Evolutionary conservation across 2,888 invertebrate species (phyloP).

Genomic region (Thumatha senex): DNA sequence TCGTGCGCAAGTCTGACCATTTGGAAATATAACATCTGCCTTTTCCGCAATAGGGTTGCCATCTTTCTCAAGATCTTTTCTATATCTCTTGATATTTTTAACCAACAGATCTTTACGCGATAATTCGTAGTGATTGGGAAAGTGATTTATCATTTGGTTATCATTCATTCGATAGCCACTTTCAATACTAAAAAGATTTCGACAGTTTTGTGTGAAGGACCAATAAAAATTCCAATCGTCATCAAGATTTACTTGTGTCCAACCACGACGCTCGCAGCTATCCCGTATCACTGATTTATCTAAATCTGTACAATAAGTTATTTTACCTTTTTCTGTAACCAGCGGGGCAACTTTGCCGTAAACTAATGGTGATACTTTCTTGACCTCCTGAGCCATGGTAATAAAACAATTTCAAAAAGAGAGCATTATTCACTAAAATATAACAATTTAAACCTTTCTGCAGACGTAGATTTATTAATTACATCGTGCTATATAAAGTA

Average conservation of each 20-base stretch:
- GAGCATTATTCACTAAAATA: neutral
- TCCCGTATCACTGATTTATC: conserved; percentile 96
- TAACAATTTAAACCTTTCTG: neutral
- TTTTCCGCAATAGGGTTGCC: conserved; percentile 93
- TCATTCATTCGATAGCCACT: conserved; percentile 96
- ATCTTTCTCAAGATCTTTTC: conserved; percentile 95
- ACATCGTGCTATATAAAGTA: neutral
- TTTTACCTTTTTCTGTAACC: conserved; percentile 48
- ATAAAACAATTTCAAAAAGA: conserved; percentile 2
- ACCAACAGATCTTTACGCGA: conserved; percentile 97
- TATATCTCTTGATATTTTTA: conserved; percentile 96
- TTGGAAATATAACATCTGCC: conserved; percentile 68
- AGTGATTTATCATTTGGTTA: conserved; percentile 97
- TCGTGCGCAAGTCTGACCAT: conserved; percentile 87
- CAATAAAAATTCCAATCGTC: conserved; percentile 99
- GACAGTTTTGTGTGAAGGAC: conserved; percentile 95
- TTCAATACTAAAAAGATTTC: conserved; percentile 96
- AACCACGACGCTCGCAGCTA: conserved; percentile 96
- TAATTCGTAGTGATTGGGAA: conserved; percentile 97
- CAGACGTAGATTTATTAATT: neutral
- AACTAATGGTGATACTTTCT: conserved; percentile 37
- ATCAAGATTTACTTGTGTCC: conserved; percentile 92
- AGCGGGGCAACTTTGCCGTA: conserved; percentile 40
- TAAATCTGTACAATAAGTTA: conserved; percentile 88
- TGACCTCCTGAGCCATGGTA: conserved; percentile 42